Conservation (phyloP, 2,113 vertebrate genomes). For the Cheilinus undulatus region DNA sequence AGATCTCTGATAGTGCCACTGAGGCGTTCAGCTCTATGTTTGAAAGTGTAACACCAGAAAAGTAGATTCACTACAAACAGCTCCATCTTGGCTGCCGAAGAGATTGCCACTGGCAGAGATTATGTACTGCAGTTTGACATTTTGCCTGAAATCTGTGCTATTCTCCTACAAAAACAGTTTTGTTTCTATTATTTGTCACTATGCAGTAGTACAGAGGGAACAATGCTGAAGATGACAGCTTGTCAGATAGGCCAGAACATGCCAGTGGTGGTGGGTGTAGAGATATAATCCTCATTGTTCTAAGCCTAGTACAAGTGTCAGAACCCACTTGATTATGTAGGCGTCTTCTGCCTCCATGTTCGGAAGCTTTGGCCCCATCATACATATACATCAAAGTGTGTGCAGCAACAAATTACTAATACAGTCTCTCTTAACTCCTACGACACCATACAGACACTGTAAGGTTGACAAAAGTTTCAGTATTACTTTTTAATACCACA, state of each 20-base stretch:
- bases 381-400: constrained; percentile 20
- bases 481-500: too few relatives aligned
- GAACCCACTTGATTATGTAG: constrained; percentile 75
- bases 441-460: neutral
- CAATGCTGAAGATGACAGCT: constrained; percentile 73
- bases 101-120: constrained; percentile 47
- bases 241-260: constrained; percentile 77
- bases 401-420: neutral
- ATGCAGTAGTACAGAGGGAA: constrained; percentile 56
- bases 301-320: constrained; percentile 71
- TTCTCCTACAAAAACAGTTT: constrained; percentile 59
- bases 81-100: constrained; percentile 27
- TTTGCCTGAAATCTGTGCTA: constrained; percentile 45
- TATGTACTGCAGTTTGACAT: constrained; percentile 45
- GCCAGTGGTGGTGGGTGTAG: constrained; percentile 72
- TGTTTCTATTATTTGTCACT: constrained; percentile 62
- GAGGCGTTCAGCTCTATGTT: constrained; percentile 18
- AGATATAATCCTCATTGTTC: constrained; percentile 79
- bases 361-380: constrained; percentile 57
- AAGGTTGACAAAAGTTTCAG: too few relatives aligned
- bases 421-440: neutral
- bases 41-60: constrained; percentile 13
- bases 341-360: constrained; percentile 57
- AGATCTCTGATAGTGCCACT: constrained; percentile 1
- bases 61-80: constrained; percentile 32